Percentiles rank a stretch among this genome's conserved stretches.
Evolutionary conservation across 2,888 invertebrate species (phyloP).

Genomic region (Drosophila greeni): DNA sequence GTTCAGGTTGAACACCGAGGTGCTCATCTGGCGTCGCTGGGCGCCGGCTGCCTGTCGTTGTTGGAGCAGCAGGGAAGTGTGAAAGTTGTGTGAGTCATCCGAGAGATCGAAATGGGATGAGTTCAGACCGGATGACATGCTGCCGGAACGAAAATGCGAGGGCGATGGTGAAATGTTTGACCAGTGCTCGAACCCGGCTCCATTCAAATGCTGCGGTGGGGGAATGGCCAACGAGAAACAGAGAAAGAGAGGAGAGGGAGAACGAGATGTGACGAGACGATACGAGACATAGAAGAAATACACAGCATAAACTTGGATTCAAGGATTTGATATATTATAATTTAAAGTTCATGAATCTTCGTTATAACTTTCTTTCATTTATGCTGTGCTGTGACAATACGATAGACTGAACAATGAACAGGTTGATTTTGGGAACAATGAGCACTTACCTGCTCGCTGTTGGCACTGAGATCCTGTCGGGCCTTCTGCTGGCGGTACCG

Average conservation of each 20-base stretch:
- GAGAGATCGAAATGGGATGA: slow-evolving; percentile 78
- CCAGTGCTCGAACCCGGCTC: slow-evolving; percentile 77
- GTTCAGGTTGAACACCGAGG: slow-evolving; percentile 81
- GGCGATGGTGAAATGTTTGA: slow-evolving; percentile 78
- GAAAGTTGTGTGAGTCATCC: slow-evolving; percentile 76
- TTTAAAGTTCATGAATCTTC: too few relatives aligned
- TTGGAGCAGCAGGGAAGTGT: slow-evolving; percentile 75
- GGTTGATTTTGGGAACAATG: neutral
- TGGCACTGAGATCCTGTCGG: slow-evolving; percentile 77
- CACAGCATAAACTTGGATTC: neutral
- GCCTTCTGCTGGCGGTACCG: slow-evolving; percentile 82
- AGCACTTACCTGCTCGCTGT: slow-evolving; percentile 70
- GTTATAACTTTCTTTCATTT: neutral
- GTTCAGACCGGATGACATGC: slow-evolving; percentile 79
- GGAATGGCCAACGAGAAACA: slow-evolving; percentile 53
- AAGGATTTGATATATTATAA: too few relatives aligned
- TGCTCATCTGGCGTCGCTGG: slow-evolving; percentile 77
- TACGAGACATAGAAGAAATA: neutral
- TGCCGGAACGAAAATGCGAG: slow-evolving; percentile 78
- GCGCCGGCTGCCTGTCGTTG: slow-evolving; percentile 69
- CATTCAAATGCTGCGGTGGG: slow-evolving; percentile 58
- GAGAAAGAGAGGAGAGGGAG: slow-evolving; percentile 42
- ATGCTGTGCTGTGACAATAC: slow-evolving; percentile 30
- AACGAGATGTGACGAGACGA: slow-evolving; percentile 52
- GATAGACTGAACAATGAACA: slow-evolving; percentile 46